Conservation (phyloP, 2,113 vertebrate species). For the Catharus fuscescens region DNA sequence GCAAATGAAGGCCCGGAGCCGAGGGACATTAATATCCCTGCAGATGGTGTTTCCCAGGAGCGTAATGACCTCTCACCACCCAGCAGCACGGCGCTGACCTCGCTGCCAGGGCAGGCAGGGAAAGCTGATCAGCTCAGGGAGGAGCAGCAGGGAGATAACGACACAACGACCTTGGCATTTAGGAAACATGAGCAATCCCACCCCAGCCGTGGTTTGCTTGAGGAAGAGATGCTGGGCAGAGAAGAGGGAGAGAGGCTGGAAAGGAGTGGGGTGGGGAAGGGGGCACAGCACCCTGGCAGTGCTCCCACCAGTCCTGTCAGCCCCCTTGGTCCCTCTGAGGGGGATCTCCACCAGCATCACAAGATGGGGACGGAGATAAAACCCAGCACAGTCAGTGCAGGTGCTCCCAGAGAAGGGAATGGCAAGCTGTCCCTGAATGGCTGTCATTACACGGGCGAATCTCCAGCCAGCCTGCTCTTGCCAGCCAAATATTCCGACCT, state of each 20-base stretch:
- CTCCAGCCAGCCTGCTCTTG: not conserved
- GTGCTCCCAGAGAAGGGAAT: not conserved
- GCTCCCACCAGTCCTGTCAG: not conserved
- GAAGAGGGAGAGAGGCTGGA: not conserved
- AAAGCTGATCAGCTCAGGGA: slow-evolving; percentile 5
- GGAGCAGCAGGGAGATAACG: slow-evolving; percentile 42
- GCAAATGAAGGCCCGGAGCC: not conserved
- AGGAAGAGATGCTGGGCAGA: not conserved
- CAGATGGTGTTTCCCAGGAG: slow-evolving; percentile 47
- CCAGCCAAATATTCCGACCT: not conserved
- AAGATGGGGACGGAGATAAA: not conserved
- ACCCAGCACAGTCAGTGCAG: not conserved
- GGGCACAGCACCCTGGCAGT: fast-evolving
- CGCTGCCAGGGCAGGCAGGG: not conserved
- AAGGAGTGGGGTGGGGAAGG: not conserved
- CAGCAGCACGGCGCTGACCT: not conserved
- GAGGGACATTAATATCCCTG: not conserved
- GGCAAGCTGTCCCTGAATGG: not conserved
- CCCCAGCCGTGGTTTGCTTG: not conserved
- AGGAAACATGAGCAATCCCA: slow-evolving; percentile 34
- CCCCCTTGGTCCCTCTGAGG: not conserved
- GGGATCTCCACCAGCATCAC: not conserved
- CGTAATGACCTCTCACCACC: not conserved
- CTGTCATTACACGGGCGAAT: fast-evolving
- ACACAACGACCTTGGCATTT: slow-evolving; percentile 65